These are phyloP conservation scores for Anser cygnoides DNA, from an alignment of 2,113 vertebrate species.

Conservation along the genomic window DNA sequence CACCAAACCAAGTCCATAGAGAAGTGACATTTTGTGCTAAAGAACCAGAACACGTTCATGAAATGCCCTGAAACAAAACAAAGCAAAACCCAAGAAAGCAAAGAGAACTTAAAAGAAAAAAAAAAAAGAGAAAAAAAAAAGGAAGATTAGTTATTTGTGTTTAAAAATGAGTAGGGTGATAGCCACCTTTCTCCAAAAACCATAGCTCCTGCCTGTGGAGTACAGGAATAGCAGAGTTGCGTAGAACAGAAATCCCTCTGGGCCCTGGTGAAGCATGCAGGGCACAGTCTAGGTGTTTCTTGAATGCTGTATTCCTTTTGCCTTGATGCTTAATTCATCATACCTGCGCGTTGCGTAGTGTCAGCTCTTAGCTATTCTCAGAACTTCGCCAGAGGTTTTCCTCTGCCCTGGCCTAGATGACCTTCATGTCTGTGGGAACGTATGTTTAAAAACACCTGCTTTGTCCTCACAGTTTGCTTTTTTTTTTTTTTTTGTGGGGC, in stretches of 20 bases:
- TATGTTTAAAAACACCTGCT: not conserved
- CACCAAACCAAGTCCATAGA: not conserved
- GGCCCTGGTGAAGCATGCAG: not conserved
- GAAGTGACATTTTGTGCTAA: not conserved
- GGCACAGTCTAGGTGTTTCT: not conserved
- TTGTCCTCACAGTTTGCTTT: not conserved
- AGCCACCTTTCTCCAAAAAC: not conserved
- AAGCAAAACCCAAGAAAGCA: not conserved
- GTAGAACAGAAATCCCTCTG: not conserved
- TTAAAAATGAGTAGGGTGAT: not conserved
- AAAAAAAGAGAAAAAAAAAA: not conserved
- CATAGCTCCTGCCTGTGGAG: not conserved
- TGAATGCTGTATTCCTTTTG: not conserved
- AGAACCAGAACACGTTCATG: not conserved
- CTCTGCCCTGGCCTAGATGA: not conserved
- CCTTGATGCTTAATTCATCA: not conserved
- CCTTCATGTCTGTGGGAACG: not conserved
- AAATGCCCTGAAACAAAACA: not conserved
- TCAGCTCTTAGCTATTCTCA: not conserved
- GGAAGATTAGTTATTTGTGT: not conserved
- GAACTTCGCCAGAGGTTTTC: not conserved
- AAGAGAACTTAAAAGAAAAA: constrained; percentile 1
- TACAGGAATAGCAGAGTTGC: not conserved
- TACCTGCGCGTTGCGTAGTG: not conserved
- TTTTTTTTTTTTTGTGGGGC: not conserved